phyloP scores from a whole-genome alignment of 2,113 vertebrate genomes.

The Solea solea region DNA sequence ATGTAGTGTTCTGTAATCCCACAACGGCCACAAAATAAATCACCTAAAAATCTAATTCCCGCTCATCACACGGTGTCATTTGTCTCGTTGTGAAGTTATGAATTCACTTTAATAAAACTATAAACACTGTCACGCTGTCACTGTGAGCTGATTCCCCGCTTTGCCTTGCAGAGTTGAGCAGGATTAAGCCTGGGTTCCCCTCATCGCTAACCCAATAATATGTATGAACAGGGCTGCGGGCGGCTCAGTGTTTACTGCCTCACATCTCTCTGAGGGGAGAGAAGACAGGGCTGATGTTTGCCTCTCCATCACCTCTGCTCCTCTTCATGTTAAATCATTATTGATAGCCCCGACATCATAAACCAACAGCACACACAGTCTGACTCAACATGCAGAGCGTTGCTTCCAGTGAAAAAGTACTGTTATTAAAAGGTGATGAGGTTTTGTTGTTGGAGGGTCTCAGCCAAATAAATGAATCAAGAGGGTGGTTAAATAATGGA shows the following conservation, averaged over 20 bases:
- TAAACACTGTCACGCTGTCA: constrained; percentile 45
- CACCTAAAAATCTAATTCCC: constrained; percentile 35
- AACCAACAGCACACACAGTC: constrained; percentile 5
- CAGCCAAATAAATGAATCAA: background rate
- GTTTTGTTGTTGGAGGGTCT: background rate
- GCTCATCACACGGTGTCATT: constrained; percentile 19
- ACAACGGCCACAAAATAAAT: constrained; percentile 43
- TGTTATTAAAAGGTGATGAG: background rate
- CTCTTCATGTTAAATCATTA: constrained; percentile 47
- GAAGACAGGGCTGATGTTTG: constrained; percentile 44
- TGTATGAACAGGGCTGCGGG: constrained; percentile 69
- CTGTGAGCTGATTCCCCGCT: constrained; percentile 38
- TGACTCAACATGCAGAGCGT: constrained; percentile 11
- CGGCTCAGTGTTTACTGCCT: constrained; percentile 70
- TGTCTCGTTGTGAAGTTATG: constrained; percentile 21
- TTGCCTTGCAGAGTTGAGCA: constrained; percentile 63
- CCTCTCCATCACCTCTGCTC: constrained; percentile 59
- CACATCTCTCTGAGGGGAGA: constrained; percentile 56
- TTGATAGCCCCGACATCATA: constrained; percentile 19
- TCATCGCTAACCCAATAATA: constrained; percentile 64
- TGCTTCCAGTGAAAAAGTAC: background rate
- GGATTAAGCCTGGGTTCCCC: constrained; percentile 68
- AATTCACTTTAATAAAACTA: constrained; percentile 53
- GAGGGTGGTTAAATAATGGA: background rate
- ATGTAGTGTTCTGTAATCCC: constrained; percentile 24